phyloP scores from a whole-genome alignment of 35 echinoderm and acorn worm genomes.

The Patiria miniata region DNA sequence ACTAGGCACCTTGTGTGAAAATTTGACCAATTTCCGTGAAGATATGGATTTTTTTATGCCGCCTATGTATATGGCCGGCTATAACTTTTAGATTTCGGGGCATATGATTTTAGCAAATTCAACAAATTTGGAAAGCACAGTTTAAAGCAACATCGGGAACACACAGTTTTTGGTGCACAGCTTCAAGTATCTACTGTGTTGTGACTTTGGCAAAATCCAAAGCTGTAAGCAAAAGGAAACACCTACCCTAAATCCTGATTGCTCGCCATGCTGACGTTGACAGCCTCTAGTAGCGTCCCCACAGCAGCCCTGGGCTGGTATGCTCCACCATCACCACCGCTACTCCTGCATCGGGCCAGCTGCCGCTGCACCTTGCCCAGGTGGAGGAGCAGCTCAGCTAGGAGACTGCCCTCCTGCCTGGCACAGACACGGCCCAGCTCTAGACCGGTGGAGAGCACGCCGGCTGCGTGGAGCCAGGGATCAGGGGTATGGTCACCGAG shows the following conservation, averaged over 20 bases:
- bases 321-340: neutral
- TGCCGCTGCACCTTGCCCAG: conserved; percentile 93
- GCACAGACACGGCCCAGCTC: conserved; percentile 67
- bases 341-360: conserved; percentile 24
- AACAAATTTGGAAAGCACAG: too few relatives aligned
- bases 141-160: too few relatives aligned
- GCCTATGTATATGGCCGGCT: too few relatives aligned
- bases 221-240: too few relatives aligned
- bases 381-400: conserved; percentile 77
- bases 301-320: conserved; percentile 61
- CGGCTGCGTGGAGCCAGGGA: conserved; percentile 72
- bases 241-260: conserved; percentile 92
- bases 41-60: too few relatives aligned
- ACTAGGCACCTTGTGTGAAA: too few relatives aligned
- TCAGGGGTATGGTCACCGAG: neutral
- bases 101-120: too few relatives aligned
- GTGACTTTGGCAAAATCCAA: too few relatives aligned
- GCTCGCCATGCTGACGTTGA: conserved; percentile 61
- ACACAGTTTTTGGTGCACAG: too few relatives aligned
- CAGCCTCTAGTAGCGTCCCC: conserved; percentile 74
- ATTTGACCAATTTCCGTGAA: too few relatives aligned
- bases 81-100: too few relatives aligned
- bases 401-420: conserved; percentile 54
- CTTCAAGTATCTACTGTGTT: too few relatives aligned
- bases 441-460: conserved; percentile 80